phyloP scores from a whole-genome alignment of 1,140 invertebrate genomes.

The Zaprionus africanus region DNA sequence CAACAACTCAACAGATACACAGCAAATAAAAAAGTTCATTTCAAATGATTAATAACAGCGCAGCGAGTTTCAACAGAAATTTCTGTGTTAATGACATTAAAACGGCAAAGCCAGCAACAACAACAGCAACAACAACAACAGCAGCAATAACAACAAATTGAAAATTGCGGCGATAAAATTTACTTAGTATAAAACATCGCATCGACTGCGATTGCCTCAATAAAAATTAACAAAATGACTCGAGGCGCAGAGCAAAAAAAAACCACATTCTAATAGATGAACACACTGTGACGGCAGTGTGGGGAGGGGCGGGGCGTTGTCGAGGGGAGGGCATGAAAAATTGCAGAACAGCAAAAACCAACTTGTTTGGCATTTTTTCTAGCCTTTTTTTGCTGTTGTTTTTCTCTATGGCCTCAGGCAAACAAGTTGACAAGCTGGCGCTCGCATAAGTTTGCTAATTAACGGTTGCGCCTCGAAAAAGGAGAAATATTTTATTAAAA shows the following conservation, averaged over 20 bases:
- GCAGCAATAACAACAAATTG: conserved; percentile 7
- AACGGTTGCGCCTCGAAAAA: conserved; percentile 67
- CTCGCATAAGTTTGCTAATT: conserved; percentile 77
- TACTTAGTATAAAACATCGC: conserved; percentile 45
- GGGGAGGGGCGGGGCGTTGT: conserved; percentile 7
- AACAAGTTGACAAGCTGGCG: conserved; percentile 78
- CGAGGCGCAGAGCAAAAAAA: conserved; percentile 50
- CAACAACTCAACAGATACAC: conserved; percentile 2
- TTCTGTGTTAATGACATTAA: conserved; percentile 72
- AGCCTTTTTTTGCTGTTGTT: background rate
- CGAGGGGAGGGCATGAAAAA: conserved; percentile 43
- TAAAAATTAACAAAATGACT: conserved; percentile 68
- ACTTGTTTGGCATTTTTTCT: conserved; percentile 6
- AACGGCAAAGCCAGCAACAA: conserved; percentile 34
- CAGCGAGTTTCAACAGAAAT: conserved; percentile 63
- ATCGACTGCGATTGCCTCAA: conserved; percentile 65
- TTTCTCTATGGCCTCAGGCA: conserved; percentile 31
- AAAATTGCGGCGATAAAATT: conserved; percentile 37
- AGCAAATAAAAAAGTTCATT: conserved; percentile 57
- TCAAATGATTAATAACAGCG: conserved; percentile 73
- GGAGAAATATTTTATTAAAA: conserved; percentile 67
- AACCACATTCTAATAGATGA: conserved; percentile 28
- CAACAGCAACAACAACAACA: background rate
- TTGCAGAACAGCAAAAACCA: conserved; percentile 34
- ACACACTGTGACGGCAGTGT: background rate